These are phyloP conservation scores for Taphrorychus bicolor DNA, from an alignment of 2,888 invertebrate genomes.

Conservation along the genomic window DNA sequence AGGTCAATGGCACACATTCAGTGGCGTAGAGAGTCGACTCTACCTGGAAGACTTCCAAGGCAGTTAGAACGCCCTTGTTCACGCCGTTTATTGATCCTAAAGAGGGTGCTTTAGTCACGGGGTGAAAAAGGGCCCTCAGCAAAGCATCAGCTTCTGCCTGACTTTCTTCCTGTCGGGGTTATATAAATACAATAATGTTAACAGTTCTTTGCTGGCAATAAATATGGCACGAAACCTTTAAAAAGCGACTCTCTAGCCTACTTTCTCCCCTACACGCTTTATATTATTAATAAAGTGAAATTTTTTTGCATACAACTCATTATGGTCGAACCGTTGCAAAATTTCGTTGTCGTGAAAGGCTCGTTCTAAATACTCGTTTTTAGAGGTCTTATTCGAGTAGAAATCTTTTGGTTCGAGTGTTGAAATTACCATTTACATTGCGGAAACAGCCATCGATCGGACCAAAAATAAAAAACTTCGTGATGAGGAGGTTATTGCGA, in stretches of 20 bases:
- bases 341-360: conserved; percentile 7
- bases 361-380: conserved; percentile 8
- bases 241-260: too few species aligned
- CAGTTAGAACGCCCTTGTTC: background rate
- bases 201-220: too few species aligned
- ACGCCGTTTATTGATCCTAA: background rate
- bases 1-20: conserved; percentile 19
- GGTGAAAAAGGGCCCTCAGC: background rate
- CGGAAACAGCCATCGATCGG: too few species aligned
- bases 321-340: conserved; percentile 19
- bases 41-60: background rate
- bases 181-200: too few species aligned
- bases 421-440: background rate
- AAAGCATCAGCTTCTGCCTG: background rate
- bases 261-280: conserved; percentile 25
- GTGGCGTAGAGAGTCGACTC: background rate
- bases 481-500: background rate
- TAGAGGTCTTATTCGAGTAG: conserved; percentile 9
- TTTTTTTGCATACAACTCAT: conserved; percentile 25
- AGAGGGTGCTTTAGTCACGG: background rate
- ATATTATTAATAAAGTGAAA: conserved; percentile 20
- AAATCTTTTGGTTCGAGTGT: background rate
- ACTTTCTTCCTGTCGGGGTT: background rate
- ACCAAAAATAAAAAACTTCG: too few species aligned
- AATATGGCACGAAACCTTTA: too few species aligned